Evolutionary conservation across 2,113 vertebrate species (phyloP).

Genomic region (Mastomys coucha): DNA sequence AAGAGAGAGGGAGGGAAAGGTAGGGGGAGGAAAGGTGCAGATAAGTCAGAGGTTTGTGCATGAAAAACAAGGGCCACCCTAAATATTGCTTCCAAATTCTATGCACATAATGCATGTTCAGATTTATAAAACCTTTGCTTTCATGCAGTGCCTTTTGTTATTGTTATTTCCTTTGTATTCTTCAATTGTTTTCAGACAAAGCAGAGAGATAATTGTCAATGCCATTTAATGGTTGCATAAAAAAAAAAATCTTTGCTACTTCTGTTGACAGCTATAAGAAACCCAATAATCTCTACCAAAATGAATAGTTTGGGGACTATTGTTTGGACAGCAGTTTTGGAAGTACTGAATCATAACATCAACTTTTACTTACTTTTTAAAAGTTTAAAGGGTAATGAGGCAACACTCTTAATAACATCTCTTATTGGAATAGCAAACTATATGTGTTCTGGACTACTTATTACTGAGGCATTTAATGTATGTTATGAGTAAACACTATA

Average conservation of each 20-base stretch:
- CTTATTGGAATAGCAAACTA: background rate
- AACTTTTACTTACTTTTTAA: slow-evolving; percentile 4
- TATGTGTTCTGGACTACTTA: slow-evolving; percentile 31
- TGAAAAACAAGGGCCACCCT: background rate
- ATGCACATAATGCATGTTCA: background rate
- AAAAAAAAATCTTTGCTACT: background rate
- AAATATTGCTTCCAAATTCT: background rate
- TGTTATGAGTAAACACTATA: slow-evolving; percentile 9
- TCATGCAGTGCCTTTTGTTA: background rate
- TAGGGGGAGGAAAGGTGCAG: background rate
- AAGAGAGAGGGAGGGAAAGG: too few species aligned
- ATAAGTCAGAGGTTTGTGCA: background rate
- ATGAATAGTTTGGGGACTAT: background rate
- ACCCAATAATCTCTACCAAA: background rate
- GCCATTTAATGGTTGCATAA: background rate
- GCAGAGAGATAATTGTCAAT: background rate
- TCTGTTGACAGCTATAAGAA: background rate
- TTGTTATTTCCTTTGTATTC: background rate
- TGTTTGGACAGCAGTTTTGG: background rate
- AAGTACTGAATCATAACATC: background rate
- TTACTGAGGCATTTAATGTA: slow-evolving; percentile 21
- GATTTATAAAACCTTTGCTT: background rate
- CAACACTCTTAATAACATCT: background rate
- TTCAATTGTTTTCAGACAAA: background rate
- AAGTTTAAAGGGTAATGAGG: slow-evolving; percentile 23